Evolutionary conservation across 2,797 vertebrate species (phyloP), one percentile per base, ranked within the genome.

Genomic region (Betta splendens): DNA sequence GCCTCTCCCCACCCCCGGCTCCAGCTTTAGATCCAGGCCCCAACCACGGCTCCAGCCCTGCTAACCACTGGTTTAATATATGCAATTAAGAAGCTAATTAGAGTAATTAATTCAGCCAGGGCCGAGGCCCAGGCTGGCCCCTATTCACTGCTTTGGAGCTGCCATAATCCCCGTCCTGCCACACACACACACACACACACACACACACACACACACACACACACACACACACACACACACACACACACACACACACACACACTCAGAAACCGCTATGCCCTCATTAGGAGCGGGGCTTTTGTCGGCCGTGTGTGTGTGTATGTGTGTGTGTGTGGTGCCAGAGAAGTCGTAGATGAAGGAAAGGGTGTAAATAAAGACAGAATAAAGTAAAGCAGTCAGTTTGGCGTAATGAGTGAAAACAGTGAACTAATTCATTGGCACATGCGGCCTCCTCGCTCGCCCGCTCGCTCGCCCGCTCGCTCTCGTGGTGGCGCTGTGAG

Each of bases 21-120:
- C 69, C 56, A 55, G 69, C 69, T 72, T 69, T 51, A 77, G 75
- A 87, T 79, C 74, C 54, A 63, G 65, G 42, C 44, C 71, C 72
- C 35, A 73, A 71, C 72, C 66, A 38, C 22, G 23, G 50, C 79
- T 76, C 80, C 84, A 72, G 57, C 80, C 64, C 80, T 63, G 79
- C 84, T 79, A 90, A 89, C 87, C 88, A 80, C 71, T 81, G 75
- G 76, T 87, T 88, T 92, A 92, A 92, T 92, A 83, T 89, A 91
- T 90, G 87, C 90, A 92, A 93, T 92, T 91, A 92, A 87, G 87
- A 79, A 88, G 82, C 86, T 92, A 92, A 93, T 93, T 91, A 91
- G 90, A 86, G 91, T 92, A 90, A 92, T 93, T 92, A 91, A 91
- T 92, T 91, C 90, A 89, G 87, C 81, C 75, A 69, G 86, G 87